Evolutionary conservation across 2,797 vertebrate species (phyloP).

Genomic region (Catharus ustulatus): DNA sequence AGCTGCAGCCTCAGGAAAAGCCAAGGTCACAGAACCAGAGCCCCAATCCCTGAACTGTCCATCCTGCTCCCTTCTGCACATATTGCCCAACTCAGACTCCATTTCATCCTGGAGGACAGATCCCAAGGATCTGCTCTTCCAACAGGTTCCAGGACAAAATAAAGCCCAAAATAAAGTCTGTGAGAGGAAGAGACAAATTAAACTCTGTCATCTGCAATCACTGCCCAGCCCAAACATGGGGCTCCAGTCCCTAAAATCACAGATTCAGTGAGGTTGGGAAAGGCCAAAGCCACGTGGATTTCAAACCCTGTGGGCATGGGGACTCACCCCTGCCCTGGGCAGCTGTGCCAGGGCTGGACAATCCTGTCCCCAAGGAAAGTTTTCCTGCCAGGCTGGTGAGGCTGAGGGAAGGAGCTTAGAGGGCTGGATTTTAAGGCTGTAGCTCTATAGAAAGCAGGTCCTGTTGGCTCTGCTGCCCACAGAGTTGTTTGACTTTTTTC

Average conservation of each 20-base stretch:
- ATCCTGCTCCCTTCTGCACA: not conserved
- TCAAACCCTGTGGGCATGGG: not conserved
- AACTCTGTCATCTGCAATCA: not conserved
- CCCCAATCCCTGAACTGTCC: not conserved
- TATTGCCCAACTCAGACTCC: not conserved
- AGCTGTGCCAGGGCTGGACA: not conserved
- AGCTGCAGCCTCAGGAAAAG: not conserved
- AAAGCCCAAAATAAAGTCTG: fast-evolving
- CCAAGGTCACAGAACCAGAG: not conserved
- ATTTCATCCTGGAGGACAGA: not conserved
- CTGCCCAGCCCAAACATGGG: not conserved
- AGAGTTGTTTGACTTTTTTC: not conserved
- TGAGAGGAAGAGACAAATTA: not conserved
- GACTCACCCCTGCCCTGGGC: not conserved
- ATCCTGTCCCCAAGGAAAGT: not conserved
- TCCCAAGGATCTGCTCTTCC: not conserved
- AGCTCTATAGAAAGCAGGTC: not conserved
- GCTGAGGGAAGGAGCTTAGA: not conserved
- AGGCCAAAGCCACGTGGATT: not conserved
- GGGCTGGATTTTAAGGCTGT: not conserved
- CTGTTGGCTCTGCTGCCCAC: not conserved
- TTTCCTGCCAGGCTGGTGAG: not conserved
- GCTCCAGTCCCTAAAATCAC: not conserved
- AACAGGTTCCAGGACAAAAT: not conserved
- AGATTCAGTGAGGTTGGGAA: fast-evolving